phyloP scores from a whole-genome alignment of 2,888 invertebrate genomes.

The Eristalis intricaria region DNA sequence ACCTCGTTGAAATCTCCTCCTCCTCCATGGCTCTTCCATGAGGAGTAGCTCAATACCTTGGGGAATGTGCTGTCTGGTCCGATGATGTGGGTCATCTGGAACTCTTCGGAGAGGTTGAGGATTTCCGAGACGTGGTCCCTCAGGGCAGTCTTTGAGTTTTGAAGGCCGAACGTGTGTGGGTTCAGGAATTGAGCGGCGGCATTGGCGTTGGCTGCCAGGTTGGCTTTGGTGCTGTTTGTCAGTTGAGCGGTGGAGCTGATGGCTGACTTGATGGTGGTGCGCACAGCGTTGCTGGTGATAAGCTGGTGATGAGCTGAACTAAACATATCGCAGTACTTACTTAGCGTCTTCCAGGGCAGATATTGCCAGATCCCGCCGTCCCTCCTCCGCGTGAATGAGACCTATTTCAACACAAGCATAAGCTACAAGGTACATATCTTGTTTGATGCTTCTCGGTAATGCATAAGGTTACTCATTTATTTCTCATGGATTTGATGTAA shows the following conservation, averaged over 20 bases:
- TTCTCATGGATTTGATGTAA: too few species aligned
- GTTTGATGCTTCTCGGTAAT: slow-evolving; percentile 88
- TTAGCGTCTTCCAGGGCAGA: slow-evolving; percentile 90
- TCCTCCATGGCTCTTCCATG: slow-evolving; percentile 55
- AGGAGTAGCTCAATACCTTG: slow-evolving; percentile 43
- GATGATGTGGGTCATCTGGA: slow-evolving; percentile 60
- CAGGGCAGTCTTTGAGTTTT: slow-evolving; percentile 82
- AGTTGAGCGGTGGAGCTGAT: slow-evolving; percentile 84
- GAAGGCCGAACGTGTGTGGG: slow-evolving; percentile 80
- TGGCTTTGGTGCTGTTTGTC: slow-evolving; percentile 80
- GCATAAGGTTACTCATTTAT: too few species aligned
- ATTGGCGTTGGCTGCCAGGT: slow-evolving; percentile 82
- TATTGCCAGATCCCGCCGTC: slow-evolving; percentile 86
- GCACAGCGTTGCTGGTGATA: slow-evolving; percentile 85
- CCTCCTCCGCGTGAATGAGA: slow-evolving; percentile 87
- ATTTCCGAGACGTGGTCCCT: slow-evolving; percentile 45
- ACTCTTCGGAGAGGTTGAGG: slow-evolving; percentile 55
- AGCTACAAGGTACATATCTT: slow-evolving; percentile 92
- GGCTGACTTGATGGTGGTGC: slow-evolving; percentile 85
- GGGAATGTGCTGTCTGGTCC: slow-evolving; percentile 43
- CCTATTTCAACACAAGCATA: slow-evolving; percentile 94
- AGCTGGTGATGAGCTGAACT: slow-evolving; percentile 76
- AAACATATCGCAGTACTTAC: slow-evolving; percentile 82
- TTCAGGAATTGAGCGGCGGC: slow-evolving; percentile 82
- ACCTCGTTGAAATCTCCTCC: slow-evolving; percentile 34